phyloP scores from a whole-genome alignment of 2,797 vertebrate genomes.

The Halcyon badia region DNA sequence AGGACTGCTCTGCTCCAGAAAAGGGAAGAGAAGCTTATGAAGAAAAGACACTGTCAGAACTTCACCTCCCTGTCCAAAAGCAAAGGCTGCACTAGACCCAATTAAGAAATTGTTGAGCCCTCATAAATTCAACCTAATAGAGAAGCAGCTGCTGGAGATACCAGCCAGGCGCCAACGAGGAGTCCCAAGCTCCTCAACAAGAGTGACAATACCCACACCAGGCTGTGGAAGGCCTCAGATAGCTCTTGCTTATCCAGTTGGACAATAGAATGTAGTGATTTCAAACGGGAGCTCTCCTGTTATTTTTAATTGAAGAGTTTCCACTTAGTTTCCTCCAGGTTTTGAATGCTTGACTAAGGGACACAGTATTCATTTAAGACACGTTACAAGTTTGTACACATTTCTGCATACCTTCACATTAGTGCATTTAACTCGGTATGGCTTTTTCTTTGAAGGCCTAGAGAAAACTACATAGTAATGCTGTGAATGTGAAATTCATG shows the following conservation, averaged over 20 bases:
- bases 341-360: background rate
- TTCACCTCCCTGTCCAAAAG: background rate
- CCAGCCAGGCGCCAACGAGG: background rate
- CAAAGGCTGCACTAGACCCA: background rate
- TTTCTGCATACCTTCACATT: background rate
- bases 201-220: background rate
- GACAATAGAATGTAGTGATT: fast-evolving
- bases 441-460: background rate
- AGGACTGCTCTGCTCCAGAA: background rate
- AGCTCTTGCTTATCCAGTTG: background rate
- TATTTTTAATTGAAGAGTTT: background rate
- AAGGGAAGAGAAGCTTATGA: background rate
- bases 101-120: background rate
- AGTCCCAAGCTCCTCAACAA: background rate
- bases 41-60: background rate
- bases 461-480: background rate
- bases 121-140: background rate
- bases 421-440: background rate
- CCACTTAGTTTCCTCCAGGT: background rate
- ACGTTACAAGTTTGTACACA: background rate
- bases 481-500: background rate
- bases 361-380: background rate
- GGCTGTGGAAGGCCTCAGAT: background rate
- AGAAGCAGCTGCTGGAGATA: background rate
- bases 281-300: background rate